Evolutionary conservation across 92 coral and sea anemone genomes (phyloP).

Genomic region (Micromussa lordhowensis): DNA sequence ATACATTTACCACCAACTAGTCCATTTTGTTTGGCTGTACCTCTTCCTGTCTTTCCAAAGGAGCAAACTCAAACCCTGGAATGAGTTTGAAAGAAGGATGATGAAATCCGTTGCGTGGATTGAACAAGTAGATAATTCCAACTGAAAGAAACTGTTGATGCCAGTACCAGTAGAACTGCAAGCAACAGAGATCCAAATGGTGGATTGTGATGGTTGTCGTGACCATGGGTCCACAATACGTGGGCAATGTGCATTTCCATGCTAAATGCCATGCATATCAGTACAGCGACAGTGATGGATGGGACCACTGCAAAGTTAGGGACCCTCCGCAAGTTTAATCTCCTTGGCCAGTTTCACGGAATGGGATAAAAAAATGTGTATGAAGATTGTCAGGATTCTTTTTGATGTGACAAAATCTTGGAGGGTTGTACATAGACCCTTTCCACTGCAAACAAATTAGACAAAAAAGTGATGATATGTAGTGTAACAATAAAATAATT

Average conservation of each 20-base stretch:
- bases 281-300: constrained; percentile 27
- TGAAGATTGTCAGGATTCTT: constrained; percentile 50
- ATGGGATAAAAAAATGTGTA: constrained; percentile 61
- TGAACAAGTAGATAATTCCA: constrained; percentile 65
- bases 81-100: constrained; percentile 57
- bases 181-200: constrained; percentile 70
- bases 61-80: constrained; percentile 63
- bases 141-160: constrained; percentile 63
- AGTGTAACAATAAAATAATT: no score
- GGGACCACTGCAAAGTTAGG: neutral
- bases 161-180: constrained; percentile 48
- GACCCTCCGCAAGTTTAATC: neutral
- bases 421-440: neutral
- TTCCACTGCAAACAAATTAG: neutral
- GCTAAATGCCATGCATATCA: constrained; percentile 66
- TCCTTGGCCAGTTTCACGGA: constrained; percentile 56
- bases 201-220: constrained; percentile 3
- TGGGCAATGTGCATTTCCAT: constrained; percentile 60
- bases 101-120: constrained; percentile 43
- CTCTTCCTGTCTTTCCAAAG: constrained; percentile 59
- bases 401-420: constrained; percentile 50
- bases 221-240: constrained; percentile 50
- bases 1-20: constrained; percentile 54
- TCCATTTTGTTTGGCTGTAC: constrained; percentile 48
- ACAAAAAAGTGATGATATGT: neutral